Conservation (phyloP, 1,140 invertebrate genomes). For the Atta texana region DNA sequence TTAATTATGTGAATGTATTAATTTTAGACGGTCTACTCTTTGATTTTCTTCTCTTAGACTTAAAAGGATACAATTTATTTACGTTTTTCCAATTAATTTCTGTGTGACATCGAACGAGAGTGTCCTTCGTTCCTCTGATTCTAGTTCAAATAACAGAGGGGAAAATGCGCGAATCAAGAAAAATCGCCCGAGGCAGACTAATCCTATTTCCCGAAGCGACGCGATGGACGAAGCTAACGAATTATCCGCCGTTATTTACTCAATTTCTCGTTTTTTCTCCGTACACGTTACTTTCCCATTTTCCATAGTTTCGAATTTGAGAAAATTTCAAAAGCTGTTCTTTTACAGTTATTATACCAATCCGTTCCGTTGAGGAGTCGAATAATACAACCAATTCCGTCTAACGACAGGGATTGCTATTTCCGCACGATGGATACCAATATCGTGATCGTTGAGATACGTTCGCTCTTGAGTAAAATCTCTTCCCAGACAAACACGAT, state of each 20-base stretch:
- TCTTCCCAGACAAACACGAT: slow-evolving; percentile 49
- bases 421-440: slow-evolving; percentile 49
- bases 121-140: neutral
- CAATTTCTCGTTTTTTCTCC: neutral
- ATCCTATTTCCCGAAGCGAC: slow-evolving; percentile 47
- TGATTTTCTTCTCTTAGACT: neutral
- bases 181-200: slow-evolving; percentile 21
- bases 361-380: neutral
- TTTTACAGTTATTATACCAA: neutral
- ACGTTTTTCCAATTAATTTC: slow-evolving; percentile 13
- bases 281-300: neutral
- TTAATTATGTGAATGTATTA: neutral
- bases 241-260: slow-evolving; percentile 54
- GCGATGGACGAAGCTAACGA: slow-evolving; percentile 28
- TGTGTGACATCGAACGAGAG: neutral
- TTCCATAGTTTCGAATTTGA: neutral
- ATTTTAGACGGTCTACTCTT: neutral
- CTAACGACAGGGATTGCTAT: slow-evolving; percentile 34
- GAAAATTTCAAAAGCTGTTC: neutral
- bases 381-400: slow-evolving; percentile 21
- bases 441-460: slow-evolving; percentile 51
- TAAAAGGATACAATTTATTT: neutral
- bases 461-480: slow-evolving; percentile 60
- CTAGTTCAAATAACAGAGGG: slow-evolving; percentile 36
- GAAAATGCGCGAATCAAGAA: slow-evolving; percentile 45